Evolutionary conservation across 2,888 invertebrate genomes (phyloP), one percentile per base, ranked within the genome.

Genomic region (Leptothorax acervorum): DNA sequence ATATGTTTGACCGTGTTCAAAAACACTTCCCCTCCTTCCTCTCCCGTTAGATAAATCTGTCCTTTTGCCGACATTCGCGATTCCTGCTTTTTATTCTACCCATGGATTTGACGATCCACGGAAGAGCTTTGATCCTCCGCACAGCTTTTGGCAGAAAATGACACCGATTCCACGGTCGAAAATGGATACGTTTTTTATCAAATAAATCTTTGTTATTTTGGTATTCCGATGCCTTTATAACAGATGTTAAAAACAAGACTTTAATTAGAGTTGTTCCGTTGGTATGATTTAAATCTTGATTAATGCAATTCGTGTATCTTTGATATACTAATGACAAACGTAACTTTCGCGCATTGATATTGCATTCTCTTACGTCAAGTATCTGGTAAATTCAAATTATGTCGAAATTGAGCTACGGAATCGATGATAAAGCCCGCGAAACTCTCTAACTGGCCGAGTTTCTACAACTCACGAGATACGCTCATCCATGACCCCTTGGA

Each of bases 1-100:
- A 92, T 93, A 92, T 91, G 90, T 93, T 93, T 93, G 90, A 93
- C 93, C 93, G 92, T 85, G 93, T 85, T 90, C 88, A 90, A 90
- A 92, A 93, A 92, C 91, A 91, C 91, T 55, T 35, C 18, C 73
- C 28, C 23, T n/a, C n/a, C 15, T 15, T 11, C 2, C 28, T 28
- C 42, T 1, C 11, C 45, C 45, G n/a, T 39, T 12, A 88, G 83
- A 84, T 60, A 57, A 84, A 84, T 85, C 83, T 90, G 84, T 79
- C 71, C 79, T 84, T 90, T 87, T 86, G 85, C 73, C 57, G 65
- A 12, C 66, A 68, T 68, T 68, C 31, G 55, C 45, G 63, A 81
- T 81, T 60, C 28, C 79, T 71, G 71, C 60, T 62, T 81, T 62
- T 39, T 45, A 81, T 79, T 71, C 57, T 60, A 42, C 42, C 35